These are phyloP conservation scores for Butorides virescens DNA, from an alignment of 2,113 vertebrate genomes.

Conservation along the genomic window DNA sequence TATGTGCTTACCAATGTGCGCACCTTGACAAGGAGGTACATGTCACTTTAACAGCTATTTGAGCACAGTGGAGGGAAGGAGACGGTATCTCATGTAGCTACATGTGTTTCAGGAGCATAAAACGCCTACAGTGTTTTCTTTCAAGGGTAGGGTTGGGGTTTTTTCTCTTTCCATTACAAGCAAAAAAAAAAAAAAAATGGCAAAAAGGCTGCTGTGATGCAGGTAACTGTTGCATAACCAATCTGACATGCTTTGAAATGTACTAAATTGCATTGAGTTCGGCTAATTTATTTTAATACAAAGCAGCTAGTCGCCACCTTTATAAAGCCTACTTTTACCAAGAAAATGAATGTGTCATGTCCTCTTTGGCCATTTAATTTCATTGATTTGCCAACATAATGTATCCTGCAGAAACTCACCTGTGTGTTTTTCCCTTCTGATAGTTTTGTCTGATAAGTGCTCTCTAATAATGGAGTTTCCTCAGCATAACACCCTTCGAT, in stretches of 20 bases:
- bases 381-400: not conserved
- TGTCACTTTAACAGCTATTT: not conserved
- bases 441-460: not conserved
- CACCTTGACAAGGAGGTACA: not conserved
- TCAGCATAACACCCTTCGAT: accelerated
- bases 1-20: not conserved
- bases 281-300: not conserved
- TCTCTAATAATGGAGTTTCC: not conserved
- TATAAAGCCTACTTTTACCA: not conserved
- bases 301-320: not conserved
- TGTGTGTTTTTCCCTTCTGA: not conserved
- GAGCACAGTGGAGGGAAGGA: not conserved
- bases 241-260: not conserved
- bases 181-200: not conserved
- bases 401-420: not conserved
- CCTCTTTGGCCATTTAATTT: not conserved
- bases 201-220: not conserved
- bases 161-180: not conserved
- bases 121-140: not conserved
- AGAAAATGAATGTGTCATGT: not conserved
- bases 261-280: not conserved
- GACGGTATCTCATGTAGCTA: not conserved
- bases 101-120: not conserved
- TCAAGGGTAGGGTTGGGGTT: not conserved
- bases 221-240: not conserved